Conservation (phyloP, 1,140 invertebrate genomes). For the Luehdorfia chinensis region DNA sequence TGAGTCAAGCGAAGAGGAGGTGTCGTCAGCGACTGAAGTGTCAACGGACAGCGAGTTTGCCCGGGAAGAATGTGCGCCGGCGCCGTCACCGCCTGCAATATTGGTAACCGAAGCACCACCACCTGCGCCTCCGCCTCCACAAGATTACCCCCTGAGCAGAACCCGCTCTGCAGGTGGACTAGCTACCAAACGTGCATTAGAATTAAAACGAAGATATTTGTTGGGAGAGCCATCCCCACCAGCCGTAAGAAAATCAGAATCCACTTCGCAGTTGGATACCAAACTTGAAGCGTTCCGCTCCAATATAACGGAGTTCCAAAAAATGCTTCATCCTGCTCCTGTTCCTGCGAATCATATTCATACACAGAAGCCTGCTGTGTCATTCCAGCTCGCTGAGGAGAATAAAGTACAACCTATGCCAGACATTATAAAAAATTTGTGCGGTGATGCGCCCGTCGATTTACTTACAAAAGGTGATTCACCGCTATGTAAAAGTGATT, state of each 20-base stretch:
- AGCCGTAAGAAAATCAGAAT: conserved; percentile 88
- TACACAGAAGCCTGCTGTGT: conserved; percentile 43
- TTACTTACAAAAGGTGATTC: conserved; percentile 54
- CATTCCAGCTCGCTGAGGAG: conserved; percentile 48
- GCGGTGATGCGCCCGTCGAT: conserved; percentile 51
- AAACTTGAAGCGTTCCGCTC: conserved; percentile 89
- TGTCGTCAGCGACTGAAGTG: conserved; percentile 92
- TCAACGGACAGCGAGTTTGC: conserved; percentile 95
- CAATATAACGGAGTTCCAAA: conserved; percentile 93
- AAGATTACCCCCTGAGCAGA: conserved; percentile 86
- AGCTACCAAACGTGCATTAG: conserved; percentile 89
- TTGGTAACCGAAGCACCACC: conserved; percentile 68
- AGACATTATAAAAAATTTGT: conserved; percentile 62
- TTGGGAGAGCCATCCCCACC: conserved; percentile 81
- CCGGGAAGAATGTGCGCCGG: conserved; percentile 85
- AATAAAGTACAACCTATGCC: conserved; percentile 58
- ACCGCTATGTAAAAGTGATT: conserved; percentile 43
- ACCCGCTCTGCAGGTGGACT: conserved; percentile 91
- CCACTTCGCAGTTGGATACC: conserved; percentile 89
- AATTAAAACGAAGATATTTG: conserved; percentile 90
- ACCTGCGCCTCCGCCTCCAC: conserved; percentile 78
- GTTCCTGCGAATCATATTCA: conserved; percentile 51
- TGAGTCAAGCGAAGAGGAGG: conserved; percentile 82
- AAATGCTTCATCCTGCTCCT: conserved; percentile 88
- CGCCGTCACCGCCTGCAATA: conserved; percentile 50